phyloP scores from a whole-genome alignment of 2,113 vertebrate genomes.

The Carollia perspicillata region DNA sequence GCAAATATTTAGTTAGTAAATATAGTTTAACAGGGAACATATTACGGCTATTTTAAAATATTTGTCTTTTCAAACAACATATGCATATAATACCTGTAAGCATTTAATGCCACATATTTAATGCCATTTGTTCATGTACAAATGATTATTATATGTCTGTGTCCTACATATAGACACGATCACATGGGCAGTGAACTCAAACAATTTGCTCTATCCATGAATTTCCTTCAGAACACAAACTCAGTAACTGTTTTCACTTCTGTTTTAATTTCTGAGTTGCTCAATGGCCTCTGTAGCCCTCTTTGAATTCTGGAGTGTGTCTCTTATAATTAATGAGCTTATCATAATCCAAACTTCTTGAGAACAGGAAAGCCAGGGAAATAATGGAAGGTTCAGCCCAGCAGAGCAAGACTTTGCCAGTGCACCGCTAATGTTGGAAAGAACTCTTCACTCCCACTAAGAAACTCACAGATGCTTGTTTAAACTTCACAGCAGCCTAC shows the following conservation, averaged over 20 bases:
- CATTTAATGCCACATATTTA: neutral
- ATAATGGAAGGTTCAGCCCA: neutral
- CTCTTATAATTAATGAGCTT: constrained; percentile 34
- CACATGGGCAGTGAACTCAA: neutral
- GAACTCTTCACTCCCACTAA: neutral
- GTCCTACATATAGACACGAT: neutral
- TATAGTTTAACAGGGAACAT: neutral
- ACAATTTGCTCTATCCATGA: neutral
- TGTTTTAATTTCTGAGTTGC: constrained; percentile 20
- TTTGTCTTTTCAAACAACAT: neutral
- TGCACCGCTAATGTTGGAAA: fast-evolving
- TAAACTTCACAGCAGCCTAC: neutral
- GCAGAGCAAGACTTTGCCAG: neutral
- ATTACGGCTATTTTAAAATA: neutral
- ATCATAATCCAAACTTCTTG: neutral
- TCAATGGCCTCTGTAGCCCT: neutral
- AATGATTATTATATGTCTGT: fast-evolving
- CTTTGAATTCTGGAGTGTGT: neutral
- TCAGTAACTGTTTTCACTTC: neutral
- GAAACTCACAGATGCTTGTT: neutral
- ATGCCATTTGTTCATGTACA: neutral
- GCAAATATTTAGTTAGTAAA: neutral
- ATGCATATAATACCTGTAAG: neutral
- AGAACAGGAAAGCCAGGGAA: neutral
- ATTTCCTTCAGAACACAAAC: neutral